These are phyloP conservation scores for Syngnathus rostellatus DNA, from an alignment of 2,797 vertebrate species.

Conservation along the genomic window DNA sequence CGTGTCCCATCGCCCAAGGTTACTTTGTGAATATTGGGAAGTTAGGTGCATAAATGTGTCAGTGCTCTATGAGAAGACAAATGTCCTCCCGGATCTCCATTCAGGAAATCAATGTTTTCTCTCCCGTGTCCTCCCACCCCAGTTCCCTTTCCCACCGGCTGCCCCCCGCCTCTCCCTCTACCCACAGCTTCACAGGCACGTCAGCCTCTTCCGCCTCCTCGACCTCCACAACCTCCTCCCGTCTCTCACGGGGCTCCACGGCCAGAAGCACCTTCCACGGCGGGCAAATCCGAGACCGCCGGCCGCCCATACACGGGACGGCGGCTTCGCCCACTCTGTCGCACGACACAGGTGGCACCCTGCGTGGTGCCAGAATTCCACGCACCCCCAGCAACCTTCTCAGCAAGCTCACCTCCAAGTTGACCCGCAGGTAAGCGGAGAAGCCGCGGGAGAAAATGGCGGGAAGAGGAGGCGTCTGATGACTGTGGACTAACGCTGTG, in stretches of 20 bases:
- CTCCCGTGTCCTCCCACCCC: background rate
- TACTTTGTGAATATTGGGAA: constrained; percentile 17
- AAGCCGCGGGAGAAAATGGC: constrained; percentile 9
- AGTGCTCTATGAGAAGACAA: background rate
- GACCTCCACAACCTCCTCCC: constrained; percentile 69
- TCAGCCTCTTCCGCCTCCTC: constrained; percentile 59
- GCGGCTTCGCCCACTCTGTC: constrained; percentile 79
- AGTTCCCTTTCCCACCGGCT: constrained; percentile 76
- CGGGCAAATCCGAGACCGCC: constrained; percentile 82
- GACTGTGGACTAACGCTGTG: background rate
- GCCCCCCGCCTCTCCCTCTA: constrained; percentile 81
- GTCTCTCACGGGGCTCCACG: constrained; percentile 81
- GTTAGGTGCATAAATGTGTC: constrained; percentile 12
- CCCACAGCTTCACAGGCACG: constrained; percentile 81
- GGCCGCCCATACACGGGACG: constrained; percentile 73
- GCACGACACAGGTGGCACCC: constrained; percentile 75
- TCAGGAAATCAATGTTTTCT: background rate
- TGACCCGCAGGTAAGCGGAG: constrained; percentile 84
- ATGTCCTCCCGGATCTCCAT: background rate
- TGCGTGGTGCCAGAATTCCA: constrained; percentile 71
- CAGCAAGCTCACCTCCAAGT: constrained; percentile 90
- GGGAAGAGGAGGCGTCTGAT: background rate
- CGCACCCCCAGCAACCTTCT: constrained; percentile 85
- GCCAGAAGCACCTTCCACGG: constrained; percentile 91
- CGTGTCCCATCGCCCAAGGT: background rate